A percentile compares a stretch with the other conserved stretches of the same genome.
Conservation (phyloP, 2,797 vertebrate genomes). For the Tauraco hartlaubi region DNA sequence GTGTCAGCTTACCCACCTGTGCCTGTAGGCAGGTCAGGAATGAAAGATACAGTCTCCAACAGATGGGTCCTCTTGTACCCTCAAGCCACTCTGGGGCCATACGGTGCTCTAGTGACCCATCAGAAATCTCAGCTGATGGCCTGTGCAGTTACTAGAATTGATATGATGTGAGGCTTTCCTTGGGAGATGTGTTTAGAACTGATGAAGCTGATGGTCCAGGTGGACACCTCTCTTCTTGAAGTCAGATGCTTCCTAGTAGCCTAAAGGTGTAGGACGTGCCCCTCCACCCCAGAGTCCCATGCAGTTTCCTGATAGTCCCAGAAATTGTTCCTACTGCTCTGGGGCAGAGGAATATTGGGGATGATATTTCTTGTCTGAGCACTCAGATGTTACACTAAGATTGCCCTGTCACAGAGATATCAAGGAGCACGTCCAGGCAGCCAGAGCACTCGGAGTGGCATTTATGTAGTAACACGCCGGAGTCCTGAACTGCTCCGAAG, state of each 20-base stretch:
- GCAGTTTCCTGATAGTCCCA: not conserved
- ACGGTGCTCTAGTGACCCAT: not conserved
- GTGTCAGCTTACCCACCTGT: not conserved
- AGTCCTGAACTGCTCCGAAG: not conserved
- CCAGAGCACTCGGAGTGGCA: not conserved
- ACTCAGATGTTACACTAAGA: not conserved
- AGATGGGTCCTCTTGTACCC: not conserved
- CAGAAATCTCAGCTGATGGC: not conserved
- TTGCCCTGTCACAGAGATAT: not conserved
- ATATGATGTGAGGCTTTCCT: not conserved
- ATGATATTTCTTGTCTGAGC: not conserved
- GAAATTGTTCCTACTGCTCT: not conserved
- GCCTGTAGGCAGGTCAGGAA: not conserved
- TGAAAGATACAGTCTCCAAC: not conserved
- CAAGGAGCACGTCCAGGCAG: not conserved
- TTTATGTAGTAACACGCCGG: not conserved
- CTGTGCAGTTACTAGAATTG: not conserved
- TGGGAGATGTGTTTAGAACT: not conserved
- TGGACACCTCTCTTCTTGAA: not conserved
- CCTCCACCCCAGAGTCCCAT: rapidly evolving
- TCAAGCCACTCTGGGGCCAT: not conserved
- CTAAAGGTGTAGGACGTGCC: not conserved
- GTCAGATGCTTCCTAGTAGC: not conserved
- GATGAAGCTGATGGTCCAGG: not conserved
- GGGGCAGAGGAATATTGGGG: not conserved